Evolutionary conservation across 2,113 vertebrate genomes (phyloP).

Genomic region (Xiphias gladius): DNA sequence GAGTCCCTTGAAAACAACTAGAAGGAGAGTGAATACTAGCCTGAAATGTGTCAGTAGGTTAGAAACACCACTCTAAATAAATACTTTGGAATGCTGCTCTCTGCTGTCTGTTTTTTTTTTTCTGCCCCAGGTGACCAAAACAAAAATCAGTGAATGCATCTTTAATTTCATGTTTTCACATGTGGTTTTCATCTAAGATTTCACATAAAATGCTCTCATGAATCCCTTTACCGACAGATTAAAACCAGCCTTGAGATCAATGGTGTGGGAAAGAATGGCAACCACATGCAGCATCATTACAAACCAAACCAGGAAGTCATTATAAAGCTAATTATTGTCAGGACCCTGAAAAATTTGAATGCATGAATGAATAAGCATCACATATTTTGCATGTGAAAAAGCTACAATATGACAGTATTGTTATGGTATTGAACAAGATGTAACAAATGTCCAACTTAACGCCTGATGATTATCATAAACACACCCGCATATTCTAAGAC

Average conservation of each 20-base stretch:
- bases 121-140: not conserved
- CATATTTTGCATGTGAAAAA: conserved; percentile 20
- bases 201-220: not conserved
- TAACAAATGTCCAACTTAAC: not conserved
- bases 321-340: conserved; percentile 35
- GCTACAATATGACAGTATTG: not conserved
- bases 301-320: conserved; percentile 29
- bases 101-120: not conserved
- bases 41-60: not conserved
- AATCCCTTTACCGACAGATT: conserved; percentile 15
- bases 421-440: not conserved
- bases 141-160: not conserved
- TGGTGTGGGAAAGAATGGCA: conserved; percentile 5
- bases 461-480: not conserved
- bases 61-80: not conserved
- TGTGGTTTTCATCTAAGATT: not conserved
- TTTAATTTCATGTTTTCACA: conserved; percentile 25
- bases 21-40: not conserved
- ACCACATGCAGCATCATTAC: conserved; percentile 16
- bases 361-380: conserved; percentile 3
- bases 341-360: conserved; percentile 30
- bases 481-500: not conserved
- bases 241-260: conserved; percentile 38
- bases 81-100: not conserved
- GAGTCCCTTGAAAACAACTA: not conserved